Percentiles rank a stretch among this genome's conserved stretches.
Conservation (phyloP, 2,113 vertebrate genomes). For the Protobothrops flavoviridis region DNA sequence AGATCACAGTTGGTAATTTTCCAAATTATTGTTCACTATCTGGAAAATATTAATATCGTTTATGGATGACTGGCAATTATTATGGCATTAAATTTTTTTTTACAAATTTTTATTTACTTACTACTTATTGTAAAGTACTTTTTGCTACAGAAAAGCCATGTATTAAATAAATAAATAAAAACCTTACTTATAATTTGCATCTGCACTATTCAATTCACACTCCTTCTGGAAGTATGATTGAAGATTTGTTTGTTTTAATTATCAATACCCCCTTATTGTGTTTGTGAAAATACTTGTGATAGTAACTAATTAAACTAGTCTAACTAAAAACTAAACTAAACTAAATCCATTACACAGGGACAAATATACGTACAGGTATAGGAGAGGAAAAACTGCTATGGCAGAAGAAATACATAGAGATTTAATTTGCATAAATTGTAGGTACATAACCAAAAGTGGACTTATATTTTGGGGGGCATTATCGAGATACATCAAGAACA, state of each 20-base stretch:
- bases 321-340: neutral
- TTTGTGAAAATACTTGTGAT: neutral
- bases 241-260: neutral
- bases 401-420: neutral
- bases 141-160: neutral
- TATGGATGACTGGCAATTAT: neutral
- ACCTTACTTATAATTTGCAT: neutral
- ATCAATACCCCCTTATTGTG: neutral
- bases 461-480: slow-evolving; percentile 43
- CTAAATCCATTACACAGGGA: neutral
- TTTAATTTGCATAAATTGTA: neutral
- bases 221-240: neutral
- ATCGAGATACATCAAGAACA: slow-evolving; percentile 69
- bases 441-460: neutral
- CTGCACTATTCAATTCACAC: neutral
- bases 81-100: neutral
- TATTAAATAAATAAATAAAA: neutral
- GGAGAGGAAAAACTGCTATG: neutral
- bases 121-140: neutral
- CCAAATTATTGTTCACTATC: neutral
- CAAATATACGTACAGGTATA: neutral
- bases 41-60: neutral
- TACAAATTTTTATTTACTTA: neutral
- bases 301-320: neutral
- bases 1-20: neutral